phyloP scores from a whole-genome alignment of 2,113 vertebrate genomes.

The Formicarius rufipectus region DNA sequence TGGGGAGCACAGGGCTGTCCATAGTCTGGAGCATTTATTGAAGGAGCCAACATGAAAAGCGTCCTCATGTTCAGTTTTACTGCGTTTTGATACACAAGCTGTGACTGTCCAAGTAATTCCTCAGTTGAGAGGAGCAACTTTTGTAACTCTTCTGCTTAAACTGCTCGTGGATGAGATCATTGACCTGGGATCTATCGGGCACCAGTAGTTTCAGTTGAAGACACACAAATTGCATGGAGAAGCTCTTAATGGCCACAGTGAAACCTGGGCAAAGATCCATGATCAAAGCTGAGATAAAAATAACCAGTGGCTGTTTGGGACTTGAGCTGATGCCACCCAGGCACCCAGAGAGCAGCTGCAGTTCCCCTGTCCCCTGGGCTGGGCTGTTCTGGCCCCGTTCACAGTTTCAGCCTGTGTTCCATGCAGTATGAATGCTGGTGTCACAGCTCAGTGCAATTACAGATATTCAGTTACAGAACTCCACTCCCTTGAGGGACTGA shows the following conservation, averaged over 20 bases:
- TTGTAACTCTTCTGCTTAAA: not conserved
- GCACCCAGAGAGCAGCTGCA: not conserved
- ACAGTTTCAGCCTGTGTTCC: not conserved
- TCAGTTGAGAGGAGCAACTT: not conserved
- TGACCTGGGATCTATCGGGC: fast-evolving
- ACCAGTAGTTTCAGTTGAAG: not conserved
- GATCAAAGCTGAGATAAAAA: not conserved
- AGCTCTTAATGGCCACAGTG: not conserved
- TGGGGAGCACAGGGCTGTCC: not conserved
- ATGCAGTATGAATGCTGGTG: not conserved
- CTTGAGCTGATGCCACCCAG: fast-evolving
- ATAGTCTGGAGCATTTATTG: not conserved
- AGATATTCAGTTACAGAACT: not conserved
- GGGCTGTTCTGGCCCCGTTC: not conserved
- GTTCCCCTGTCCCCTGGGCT: not conserved
- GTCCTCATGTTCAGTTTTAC: fast-evolving
- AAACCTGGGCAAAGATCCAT: not conserved
- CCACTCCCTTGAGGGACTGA: not conserved
- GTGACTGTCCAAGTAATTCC: not conserved
- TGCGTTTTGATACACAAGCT: fast-evolving
- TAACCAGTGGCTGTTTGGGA: not conserved
- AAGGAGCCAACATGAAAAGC: fast-evolving
- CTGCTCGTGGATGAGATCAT: not conserved
- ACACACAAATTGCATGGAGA: not conserved
- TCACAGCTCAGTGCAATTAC: not conserved